Percentiles rank a stretch among this genome's conserved stretches.
These are phyloP conservation scores for Coecobrya sp. DNA, from an alignment of 2,888 invertebrate genomes.

Conservation along the genomic window DNA sequence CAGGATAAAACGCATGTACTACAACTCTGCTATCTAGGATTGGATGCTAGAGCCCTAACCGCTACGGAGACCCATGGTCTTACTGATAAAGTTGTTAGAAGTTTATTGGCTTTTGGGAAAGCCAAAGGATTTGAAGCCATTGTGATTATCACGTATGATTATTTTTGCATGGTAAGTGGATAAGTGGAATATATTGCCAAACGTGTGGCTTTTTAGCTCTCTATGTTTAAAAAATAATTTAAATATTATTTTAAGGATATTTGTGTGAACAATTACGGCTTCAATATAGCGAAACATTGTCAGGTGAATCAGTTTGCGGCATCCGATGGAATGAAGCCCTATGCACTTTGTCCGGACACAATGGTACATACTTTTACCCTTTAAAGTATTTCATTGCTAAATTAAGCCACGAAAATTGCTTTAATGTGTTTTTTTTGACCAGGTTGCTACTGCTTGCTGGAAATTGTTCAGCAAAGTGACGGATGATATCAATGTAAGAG, in stretches of 20 bases:
- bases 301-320: slow-evolving; percentile 94
- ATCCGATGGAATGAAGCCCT: slow-evolving; percentile 92
- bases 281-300: slow-evolving; percentile 89
- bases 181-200: not conserved
- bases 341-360: slow-evolving; percentile 92
- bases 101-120: slow-evolving; percentile 59
- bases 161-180: slow-evolving; percentile 52
- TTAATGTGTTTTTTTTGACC: not conserved
- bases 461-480: slow-evolving; percentile 26
- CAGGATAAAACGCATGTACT: slow-evolving; percentile 64
- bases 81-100: slow-evolving; percentile 63
- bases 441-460: slow-evolving; percentile 63
- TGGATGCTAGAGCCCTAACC: slow-evolving; percentile 8
- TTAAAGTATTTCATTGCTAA: not conserved
- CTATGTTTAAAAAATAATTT: too few relatives aligned
- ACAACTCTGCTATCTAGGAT: slow-evolving; percentile 68
- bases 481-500: not conserved
- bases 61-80: slow-evolving; percentile 63
- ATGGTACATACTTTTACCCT: not conserved
- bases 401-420: too few relatives aligned
- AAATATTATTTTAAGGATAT: slow-evolving; percentile 35
- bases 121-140: slow-evolving; percentile 65
- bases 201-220: too few relatives aligned
- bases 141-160: slow-evolving; percentile 64
- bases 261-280: slow-evolving; percentile 64